Evolutionary conservation across 53 echinoderm and acorn worm genomes (phyloP), one percentile per base, ranked within the genome.

Genomic region (Temnopleurus reevesii): DNA sequence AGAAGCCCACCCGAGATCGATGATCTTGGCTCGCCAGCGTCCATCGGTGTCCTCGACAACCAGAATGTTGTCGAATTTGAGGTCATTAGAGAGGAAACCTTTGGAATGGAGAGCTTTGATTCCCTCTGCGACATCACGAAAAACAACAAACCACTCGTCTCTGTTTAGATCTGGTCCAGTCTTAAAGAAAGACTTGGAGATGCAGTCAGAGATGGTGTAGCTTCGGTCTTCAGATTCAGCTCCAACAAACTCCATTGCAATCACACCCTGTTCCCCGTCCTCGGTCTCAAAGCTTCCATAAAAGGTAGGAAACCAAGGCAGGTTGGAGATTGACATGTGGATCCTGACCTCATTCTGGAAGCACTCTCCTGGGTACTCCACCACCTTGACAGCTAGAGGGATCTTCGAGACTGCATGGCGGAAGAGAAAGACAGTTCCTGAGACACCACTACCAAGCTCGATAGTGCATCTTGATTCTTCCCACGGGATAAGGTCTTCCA

Each of bases 211-310:
- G 45, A 86, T 45, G 29, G 86, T 86, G 46, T 60, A 46, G 45
- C 86, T 61, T 4, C 46, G 33, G 19, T 30, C 46, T 0, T 46
- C 63, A 26, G 45, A 19, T 43, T 59, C 86, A 30, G 13, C 46
- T 34, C 86, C 86, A 41, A 86, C 15, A 29, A 86, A 86, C 63
- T 86, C 60, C 86, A 86, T 86, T 26, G 63, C 86, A 2, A 86
- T 26, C 0, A 59, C 86, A 15, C 25, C 45, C 63, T 86, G 60
- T 7, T 61, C 63, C 13, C 28, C 63, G n/a, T n/a, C n/a, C 5
- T 2, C 45, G 12, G 46, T 61, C 27, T 44, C 26, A 44, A 86
- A 86, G 47, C 36, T 26, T 34, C 86, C 86, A 61, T 60, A 86
- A 46, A 60, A 61, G 28, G 45, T 28, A 21, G 86, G 86, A 44